Evolutionary conservation across 2,113 vertebrate genomes (phyloP).

Genomic region (Pachycephala philippinensis): DNA sequence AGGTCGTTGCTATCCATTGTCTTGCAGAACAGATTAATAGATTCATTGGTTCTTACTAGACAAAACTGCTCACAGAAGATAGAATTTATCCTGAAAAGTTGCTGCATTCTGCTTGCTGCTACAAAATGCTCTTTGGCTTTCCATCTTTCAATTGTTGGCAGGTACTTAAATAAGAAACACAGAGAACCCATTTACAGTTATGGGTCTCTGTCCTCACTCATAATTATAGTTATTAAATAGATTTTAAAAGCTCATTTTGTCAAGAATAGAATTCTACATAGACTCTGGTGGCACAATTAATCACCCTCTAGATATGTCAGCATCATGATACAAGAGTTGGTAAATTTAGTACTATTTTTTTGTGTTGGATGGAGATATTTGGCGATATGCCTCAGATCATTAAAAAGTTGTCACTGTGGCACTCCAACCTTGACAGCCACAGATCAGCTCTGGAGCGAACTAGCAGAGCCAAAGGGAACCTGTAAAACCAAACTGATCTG

Average conservation of each 20-base stretch:
- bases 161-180: constrained; percentile 49
- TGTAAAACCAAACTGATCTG: neutral
- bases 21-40: constrained; percentile 28
- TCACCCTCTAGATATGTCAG: constrained; percentile 51
- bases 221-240: constrained; percentile 50
- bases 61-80: constrained; percentile 36
- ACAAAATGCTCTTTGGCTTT: constrained; percentile 31
- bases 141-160: constrained; percentile 39
- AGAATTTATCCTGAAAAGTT: constrained; percentile 31
- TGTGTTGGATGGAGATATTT: constrained; percentile 43
- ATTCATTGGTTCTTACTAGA: constrained; percentile 35
- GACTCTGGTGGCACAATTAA: constrained; percentile 31
- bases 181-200: neutral
- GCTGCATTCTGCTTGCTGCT: constrained; percentile 52
- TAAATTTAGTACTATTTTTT: constrained; percentile 51
- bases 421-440: neutral
- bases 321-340: constrained; percentile 8
- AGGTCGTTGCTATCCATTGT: neutral
- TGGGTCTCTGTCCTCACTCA: constrained; percentile 34
- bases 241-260: constrained; percentile 59
- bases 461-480: neutral
- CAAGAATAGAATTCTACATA: constrained; percentile 38
- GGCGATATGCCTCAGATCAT: constrained; percentile 17
- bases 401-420: constrained; percentile 44
- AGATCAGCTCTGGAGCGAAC: neutral